Evolutionary conservation across 1,140 invertebrate genomes (phyloP).

Genomic region (Psix sp.): DNA sequence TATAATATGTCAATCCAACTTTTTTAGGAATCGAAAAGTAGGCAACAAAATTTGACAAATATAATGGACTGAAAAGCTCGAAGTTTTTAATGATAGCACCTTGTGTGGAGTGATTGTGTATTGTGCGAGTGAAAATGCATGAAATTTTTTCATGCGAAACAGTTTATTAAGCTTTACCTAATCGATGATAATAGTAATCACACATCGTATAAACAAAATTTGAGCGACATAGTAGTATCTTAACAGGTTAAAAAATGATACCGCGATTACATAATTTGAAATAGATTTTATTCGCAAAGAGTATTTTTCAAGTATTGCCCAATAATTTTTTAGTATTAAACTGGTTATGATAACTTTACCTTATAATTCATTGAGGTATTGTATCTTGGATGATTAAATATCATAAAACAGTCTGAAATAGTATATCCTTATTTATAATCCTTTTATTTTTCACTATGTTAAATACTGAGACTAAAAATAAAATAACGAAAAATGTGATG

Average conservation of each 20-base stretch:
- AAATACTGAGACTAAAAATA: no score
- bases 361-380: constrained; percentile 65
- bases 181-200: constrained; percentile 50
- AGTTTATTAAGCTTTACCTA: constrained; percentile 38
- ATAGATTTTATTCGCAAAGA: constrained; percentile 72
- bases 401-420: constrained; percentile 66
- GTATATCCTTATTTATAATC: no score
- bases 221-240: constrained; percentile 33
- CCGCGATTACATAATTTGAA: constrained; percentile 42
- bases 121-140: not conserved
- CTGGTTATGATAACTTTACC: constrained; percentile 62
- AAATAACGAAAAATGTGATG: no score
- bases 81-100: constrained; percentile 67
- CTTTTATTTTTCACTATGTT: no score
- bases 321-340: constrained; percentile 76
- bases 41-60: constrained; percentile 21
- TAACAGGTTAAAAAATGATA: constrained; percentile 36
- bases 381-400: constrained; percentile 71
- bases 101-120: constrained; percentile 6
- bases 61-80: constrained; percentile 50
- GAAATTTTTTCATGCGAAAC: constrained; percentile 18
- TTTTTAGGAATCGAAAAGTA: constrained; percentile 19
- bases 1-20: constrained; percentile 29
- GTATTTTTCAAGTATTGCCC: constrained; percentile 76
- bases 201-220: constrained; percentile 46